phyloP scores from a whole-genome alignment of 2,797 vertebrate genomes.

The Apogon talboti region DNA sequence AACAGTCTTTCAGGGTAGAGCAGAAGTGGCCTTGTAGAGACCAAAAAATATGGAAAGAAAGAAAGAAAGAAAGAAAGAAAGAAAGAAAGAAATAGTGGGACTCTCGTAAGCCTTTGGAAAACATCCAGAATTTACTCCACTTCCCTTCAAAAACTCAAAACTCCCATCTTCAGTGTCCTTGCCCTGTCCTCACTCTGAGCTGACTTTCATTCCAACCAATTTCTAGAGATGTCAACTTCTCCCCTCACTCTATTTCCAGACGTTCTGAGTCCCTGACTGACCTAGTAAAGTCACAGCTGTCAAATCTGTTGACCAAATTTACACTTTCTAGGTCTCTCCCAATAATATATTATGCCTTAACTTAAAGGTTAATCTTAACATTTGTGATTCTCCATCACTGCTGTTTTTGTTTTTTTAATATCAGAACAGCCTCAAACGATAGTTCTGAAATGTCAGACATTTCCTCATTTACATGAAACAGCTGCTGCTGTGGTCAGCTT shows the following conservation, averaged over 20 bases:
- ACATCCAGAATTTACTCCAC: constrained; percentile 21
- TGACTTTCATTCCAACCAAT: constrained; percentile 60
- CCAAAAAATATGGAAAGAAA: constrained; percentile 9
- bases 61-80: constrained; percentile 28
- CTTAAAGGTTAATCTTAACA: neutral
- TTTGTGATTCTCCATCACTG: neutral
- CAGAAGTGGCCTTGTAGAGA: constrained; percentile 25
- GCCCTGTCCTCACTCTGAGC: constrained; percentile 42
- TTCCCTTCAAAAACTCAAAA: constrained; percentile 37
- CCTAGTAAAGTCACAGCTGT: constrained; percentile 45
- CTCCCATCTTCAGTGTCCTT: constrained; percentile 50
- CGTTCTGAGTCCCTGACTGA: constrained; percentile 29
- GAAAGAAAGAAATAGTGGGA: constrained; percentile 13
- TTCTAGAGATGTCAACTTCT: constrained; percentile 52
- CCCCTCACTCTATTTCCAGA: constrained; percentile 46
- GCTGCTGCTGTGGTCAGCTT: constrained; percentile 13
- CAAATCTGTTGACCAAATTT: constrained; percentile 16
- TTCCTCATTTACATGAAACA: constrained; percentile 30
- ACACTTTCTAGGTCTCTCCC: constrained; percentile 10
- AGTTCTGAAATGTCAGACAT: constrained; percentile 7
- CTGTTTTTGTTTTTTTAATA: too few relatives aligned
- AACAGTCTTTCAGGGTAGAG: constrained; percentile 40
- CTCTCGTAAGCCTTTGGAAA: constrained; percentile 53
- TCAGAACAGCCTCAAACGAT: neutral
- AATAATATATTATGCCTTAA: constrained; percentile 9